These are phyloP conservation scores for Scaptomyza reducta DNA, from an alignment of 2,888 invertebrate genomes.

Conservation along the genomic window DNA sequence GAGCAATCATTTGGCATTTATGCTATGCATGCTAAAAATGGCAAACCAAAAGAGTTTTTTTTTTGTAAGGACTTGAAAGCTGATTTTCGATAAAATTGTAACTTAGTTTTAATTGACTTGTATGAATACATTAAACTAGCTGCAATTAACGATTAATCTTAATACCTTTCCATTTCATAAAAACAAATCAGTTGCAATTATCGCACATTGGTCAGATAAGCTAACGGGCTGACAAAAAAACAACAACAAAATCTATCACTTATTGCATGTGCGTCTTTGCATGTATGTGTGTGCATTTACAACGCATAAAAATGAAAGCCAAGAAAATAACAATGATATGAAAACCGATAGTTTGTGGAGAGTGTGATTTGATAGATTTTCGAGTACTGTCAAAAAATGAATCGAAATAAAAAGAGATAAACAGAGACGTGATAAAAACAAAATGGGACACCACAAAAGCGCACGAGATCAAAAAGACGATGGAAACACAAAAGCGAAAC, in stretches of 20 bases:
- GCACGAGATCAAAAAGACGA: slow-evolving; percentile 38
- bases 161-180: background rate
- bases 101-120: background rate
- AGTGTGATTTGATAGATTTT: slow-evolving; percentile 23
- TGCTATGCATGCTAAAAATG: background rate
- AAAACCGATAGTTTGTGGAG: slow-evolving; percentile 24
- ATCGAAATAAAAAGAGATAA: slow-evolving; percentile 37
- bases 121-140: background rate
- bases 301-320: slow-evolving; percentile 50
- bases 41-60: background rate
- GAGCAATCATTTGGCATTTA: background rate
- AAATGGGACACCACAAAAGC: slow-evolving; percentile 33
- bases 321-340: slow-evolving; percentile 13
- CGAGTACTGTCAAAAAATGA: slow-evolving; percentile 12
- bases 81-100: background rate
- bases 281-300: background rate
- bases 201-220: slow-evolving; percentile 1
- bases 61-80: background rate
- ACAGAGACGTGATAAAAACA: slow-evolving; percentile 47
- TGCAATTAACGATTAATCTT: background rate
- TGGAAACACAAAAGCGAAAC: slow-evolving; percentile 26
- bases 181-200: background rate
- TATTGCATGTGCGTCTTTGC: background rate
- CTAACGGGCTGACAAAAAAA: background rate
- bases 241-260: background rate